These are phyloP conservation scores for Apamea crenata DNA, from an alignment of 2,888 invertebrate species.

Conservation along the genomic window DNA sequence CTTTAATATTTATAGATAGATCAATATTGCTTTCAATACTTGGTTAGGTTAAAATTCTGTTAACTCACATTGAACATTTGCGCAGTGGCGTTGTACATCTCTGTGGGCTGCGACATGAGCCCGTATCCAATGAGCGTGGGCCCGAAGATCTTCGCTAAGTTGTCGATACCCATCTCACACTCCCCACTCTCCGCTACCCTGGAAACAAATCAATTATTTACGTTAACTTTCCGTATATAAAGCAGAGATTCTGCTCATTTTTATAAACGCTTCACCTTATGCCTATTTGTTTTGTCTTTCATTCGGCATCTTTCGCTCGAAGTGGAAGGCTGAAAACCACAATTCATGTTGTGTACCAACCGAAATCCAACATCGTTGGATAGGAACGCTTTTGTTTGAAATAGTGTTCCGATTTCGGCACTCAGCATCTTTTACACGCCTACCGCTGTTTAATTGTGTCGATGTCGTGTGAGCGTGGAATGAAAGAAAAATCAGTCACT, in stretches of 20 bases:
- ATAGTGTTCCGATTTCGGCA: neutral
- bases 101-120: slow-evolving; percentile 93
- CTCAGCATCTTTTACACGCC: neutral
- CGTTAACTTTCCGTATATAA: neutral
- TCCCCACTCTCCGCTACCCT: slow-evolving; percentile 95
- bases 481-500: no score
- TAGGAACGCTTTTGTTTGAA: no score
- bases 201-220: neutral
- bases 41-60: no score
- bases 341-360: no score
- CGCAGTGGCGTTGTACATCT: slow-evolving; percentile 94
- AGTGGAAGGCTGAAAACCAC: neutral
- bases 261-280: neutral
- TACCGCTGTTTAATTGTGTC: neutral
- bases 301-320: neutral
- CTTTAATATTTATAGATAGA: no score
- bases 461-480: neutral
- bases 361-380: no score
- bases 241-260: neutral
- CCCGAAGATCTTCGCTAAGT: slow-evolving; percentile 97
- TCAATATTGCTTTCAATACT: no score
- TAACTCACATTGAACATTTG: slow-evolving; percentile 92
- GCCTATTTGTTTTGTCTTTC: neutral
- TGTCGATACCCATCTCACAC: slow-evolving; percentile 97
- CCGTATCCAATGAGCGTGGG: slow-evolving; percentile 98